A percentile compares a stretch with the other conserved stretches of the same genome.
Evolutionary conservation across 2,797 vertebrate genomes (phyloP).

Genomic region (Simalia tracyae): DNA sequence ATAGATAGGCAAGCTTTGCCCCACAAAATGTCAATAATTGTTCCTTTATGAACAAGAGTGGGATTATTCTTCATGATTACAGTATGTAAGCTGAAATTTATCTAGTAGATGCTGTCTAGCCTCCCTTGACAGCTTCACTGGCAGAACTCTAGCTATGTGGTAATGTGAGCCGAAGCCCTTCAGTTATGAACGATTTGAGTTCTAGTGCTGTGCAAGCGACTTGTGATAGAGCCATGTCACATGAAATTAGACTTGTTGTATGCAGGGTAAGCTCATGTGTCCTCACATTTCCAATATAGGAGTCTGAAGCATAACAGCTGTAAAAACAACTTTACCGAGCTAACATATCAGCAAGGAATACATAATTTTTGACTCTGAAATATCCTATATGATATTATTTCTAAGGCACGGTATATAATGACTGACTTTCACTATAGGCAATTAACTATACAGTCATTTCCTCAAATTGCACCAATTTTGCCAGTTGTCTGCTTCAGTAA

Average conservation of each 20-base stretch:
- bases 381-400: background rate
- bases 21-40: background rate
- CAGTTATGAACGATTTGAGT: background rate
- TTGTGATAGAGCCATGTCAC: background rate
- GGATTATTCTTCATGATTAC: constrained; percentile 7
- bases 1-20: background rate
- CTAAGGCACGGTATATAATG: background rate
- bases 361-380: background rate
- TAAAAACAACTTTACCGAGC: background rate
- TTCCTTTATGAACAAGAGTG: background rate
- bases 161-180: fast-evolving
- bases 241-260: background rate
- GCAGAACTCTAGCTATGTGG: background rate
- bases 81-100: constrained; percentile 5
- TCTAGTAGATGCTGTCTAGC: background rate
- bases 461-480: background rate
- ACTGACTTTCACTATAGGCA: background rate
- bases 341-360: background rate
- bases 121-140: constrained; percentile 1
- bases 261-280: background rate
- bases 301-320: background rate
- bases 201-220: background rate
- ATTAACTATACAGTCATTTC: constrained; percentile 21
- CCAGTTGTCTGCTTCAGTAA: background rate
- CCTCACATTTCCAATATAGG: constrained; percentile 2